These are phyloP conservation scores for Anolis sagrei DNA, from an alignment of 2,113 vertebrate species.

Conservation along the genomic window DNA sequence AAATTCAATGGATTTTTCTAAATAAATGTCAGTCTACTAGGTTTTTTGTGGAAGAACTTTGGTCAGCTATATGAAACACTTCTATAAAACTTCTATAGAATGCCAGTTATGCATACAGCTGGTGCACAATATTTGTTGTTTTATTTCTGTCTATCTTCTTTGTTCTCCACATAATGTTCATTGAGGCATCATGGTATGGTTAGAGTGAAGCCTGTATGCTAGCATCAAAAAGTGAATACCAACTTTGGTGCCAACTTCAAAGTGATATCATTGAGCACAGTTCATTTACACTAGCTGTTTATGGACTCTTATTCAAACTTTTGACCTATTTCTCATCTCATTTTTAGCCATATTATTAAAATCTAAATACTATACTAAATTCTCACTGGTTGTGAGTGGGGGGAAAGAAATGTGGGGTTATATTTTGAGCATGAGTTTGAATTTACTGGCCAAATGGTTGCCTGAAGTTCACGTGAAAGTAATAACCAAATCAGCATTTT, in stretches of 20 bases:
- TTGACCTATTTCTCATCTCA: not conserved
- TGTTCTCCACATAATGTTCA: not conserved
- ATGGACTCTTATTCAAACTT: too few species aligned
- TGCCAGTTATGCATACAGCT: not conserved
- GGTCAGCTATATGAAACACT: too few species aligned
- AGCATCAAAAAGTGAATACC: not conserved
- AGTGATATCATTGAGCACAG: too few species aligned
- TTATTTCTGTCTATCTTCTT: not conserved
- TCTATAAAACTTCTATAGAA: too few species aligned
- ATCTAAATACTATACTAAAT: too few species aligned
- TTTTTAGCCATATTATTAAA: not conserved
- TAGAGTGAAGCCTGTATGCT: not conserved
- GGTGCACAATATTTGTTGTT: not conserved
- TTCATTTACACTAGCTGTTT: not conserved
- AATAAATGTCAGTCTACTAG: too few species aligned
- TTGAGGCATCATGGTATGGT: not conserved
- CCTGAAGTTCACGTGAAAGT: not conserved
- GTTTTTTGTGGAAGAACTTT: not conserved
- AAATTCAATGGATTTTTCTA: too few species aligned
- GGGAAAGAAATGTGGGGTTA: not conserved
- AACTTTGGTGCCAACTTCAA: not conserved
- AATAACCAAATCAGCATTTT: constrained; percentile 25
- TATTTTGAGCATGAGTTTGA: not conserved
- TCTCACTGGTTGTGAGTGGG: not conserved
- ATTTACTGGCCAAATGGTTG: too few species aligned